Evolutionary conservation across 2,888 invertebrate species (phyloP).

Genomic region (Agonopterix alstromeriana): DNA sequence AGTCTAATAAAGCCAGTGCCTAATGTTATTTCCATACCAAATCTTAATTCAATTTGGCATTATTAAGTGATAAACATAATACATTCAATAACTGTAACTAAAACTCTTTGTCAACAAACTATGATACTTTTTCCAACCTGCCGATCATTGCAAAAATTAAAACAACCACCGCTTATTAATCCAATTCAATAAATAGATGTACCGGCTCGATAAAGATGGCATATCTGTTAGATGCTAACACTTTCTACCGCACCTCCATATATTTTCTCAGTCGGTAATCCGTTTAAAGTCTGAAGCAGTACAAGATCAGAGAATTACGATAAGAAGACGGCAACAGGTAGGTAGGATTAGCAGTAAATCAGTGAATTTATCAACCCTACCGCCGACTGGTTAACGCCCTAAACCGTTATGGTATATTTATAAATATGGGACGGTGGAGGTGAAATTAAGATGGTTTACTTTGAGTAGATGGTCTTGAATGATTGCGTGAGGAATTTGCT

Average conservation of each 20-base stretch:
- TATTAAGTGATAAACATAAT: no score
- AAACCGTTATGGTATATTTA: constrained; percentile 8
- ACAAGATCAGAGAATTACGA: constrained; percentile 7
- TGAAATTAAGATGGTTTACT: constrained; percentile 3
- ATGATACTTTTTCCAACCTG: no score
- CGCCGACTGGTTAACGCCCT: constrained; percentile 2
- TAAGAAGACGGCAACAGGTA: constrained; percentile 7
- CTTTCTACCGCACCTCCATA: constrained; percentile 4
- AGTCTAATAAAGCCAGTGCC: no score
- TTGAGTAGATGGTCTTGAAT: neutral
- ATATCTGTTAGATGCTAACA: constrained; percentile 1
- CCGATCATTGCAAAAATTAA: no score
- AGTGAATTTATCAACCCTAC: constrained; percentile 8
- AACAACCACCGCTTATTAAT: no score
- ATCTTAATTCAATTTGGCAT: no score
- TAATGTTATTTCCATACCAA: no score
- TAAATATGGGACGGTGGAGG: constrained; percentile 6
- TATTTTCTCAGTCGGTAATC: constrained; percentile 4
- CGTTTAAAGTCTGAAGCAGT: constrained; percentile 6
- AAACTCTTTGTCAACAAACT: no score
- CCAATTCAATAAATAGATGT: no score
- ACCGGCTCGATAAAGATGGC: neutral
- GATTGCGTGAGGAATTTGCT: neutral
- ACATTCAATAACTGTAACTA: no score
- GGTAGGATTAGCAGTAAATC: constrained; percentile 11